Evolutionary conservation across 2,797 vertebrate genomes (phyloP), one percentile per base, ranked within the genome.

Genomic region (Gymnocypris eckloni): DNA sequence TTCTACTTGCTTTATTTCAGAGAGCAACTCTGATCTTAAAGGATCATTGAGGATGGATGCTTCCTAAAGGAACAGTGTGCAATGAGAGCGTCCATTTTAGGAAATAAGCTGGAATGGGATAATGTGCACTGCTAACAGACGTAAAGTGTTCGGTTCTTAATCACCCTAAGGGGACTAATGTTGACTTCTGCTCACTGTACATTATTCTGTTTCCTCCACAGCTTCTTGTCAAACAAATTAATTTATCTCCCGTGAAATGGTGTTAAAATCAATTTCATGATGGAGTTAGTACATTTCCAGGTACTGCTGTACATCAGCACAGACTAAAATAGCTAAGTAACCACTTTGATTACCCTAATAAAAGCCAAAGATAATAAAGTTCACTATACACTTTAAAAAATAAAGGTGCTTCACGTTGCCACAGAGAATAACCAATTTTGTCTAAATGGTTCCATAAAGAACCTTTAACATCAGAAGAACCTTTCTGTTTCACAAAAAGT

Each of bases 11-110:
- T 79, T 66, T 85, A 37, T 84, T 80, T 80, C 54, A 64, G 41
- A 56, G 16, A 64, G 70, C 45, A 45, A 50, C 28, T 82, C 56
- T 76, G 82, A 88, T 77, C 79, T 80, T 81, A 87, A 81, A 59
- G 33, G 66, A 90, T 88, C 83, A 83, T 69, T 81, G 71, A 37
- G 54, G 80, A 72, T 85, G 82, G 81, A 88, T 84, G 89, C 71
- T 88, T 79, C 73, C 25, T 86, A 67, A 72, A 80, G 39, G 25
- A 86, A 69, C 15, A 56, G 22, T 61, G 39, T 39, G 69, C 28
- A 73, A 81, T 64, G 28, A 73, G 22, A 66, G 77, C 28, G 28
- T 80, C 84, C 77, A 85, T 80, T 85, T 80, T 72, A 33, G 25
- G 22, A 70, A 84, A 78, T 41, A 84, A 69, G n/a, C 82, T 69